phyloP scores from a whole-genome alignment of 2,797 vertebrate species.

The Anguilla anguilla region DNA sequence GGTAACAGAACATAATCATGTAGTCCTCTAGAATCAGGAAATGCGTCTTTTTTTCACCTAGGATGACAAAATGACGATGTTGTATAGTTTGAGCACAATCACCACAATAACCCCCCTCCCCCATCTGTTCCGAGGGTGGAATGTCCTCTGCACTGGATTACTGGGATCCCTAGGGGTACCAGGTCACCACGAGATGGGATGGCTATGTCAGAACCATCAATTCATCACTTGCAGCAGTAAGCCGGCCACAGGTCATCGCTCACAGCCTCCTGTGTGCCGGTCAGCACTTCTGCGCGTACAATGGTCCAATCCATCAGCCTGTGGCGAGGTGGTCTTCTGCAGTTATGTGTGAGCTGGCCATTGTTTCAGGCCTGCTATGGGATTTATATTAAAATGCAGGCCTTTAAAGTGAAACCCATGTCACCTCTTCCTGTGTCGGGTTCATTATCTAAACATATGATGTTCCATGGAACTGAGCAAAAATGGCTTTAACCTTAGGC shows the following conservation, averaged over 20 bases:
- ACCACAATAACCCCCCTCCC: background rate
- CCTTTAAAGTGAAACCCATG: conserved; percentile 27
- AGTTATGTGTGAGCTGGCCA: conserved; percentile 52
- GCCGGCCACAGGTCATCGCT: conserved; percentile 55
- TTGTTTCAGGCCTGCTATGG: conserved; percentile 41
- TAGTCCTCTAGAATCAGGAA: too few species aligned
- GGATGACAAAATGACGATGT: background rate
- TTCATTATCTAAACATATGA: conserved; percentile 48
- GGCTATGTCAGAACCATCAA: conserved; percentile 59
- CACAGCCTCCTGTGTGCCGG: conserved; percentile 52
- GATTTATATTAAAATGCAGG: conserved; percentile 37
- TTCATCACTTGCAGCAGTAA: conserved; percentile 65
- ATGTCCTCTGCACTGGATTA: background rate
- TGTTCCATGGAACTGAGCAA: conserved; percentile 17
- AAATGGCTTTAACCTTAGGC: background rate
- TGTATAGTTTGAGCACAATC: background rate
- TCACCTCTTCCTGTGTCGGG: conserved; percentile 39
- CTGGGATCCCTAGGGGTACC: background rate
- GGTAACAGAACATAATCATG: too few species aligned
- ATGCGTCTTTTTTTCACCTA: background rate
- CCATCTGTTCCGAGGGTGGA: background rate
- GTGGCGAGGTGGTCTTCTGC: conserved; percentile 55
- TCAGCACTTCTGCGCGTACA: conserved; percentile 69
- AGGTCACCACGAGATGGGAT: conserved; percentile 40
- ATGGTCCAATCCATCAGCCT: conserved; percentile 63